Evolutionary conservation across 2,888 invertebrate genomes (phyloP).

Genomic region (Lasioglossum morio): DNA sequence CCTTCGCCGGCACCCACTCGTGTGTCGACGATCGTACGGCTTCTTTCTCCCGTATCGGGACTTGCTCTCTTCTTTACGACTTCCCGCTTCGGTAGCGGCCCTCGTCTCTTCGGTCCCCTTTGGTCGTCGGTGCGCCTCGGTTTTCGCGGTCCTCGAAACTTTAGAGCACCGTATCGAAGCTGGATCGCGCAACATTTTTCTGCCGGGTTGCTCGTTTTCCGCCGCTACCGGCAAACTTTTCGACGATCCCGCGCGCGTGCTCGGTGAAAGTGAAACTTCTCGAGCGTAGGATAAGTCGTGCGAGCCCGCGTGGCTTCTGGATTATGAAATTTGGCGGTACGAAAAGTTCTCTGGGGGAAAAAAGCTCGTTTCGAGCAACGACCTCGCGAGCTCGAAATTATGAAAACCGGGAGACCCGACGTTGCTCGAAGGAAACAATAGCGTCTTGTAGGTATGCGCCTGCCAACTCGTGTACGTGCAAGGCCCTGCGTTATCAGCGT

Average conservation of each 20-base stretch:
- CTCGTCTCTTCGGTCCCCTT: not conserved
- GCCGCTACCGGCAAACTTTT: not conserved
- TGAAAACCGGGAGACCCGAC: constrained; percentile 31
- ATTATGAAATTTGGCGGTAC: constrained; percentile 8
- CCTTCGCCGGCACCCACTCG: constrained; percentile 46
- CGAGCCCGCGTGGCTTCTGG: not conserved
- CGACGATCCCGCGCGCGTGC: not conserved
- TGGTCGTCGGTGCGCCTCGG: not conserved
- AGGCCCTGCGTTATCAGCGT: constrained; percentile 55
- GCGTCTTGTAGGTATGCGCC: not conserved
- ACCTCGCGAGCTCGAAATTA: constrained; percentile 18
- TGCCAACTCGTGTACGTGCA: not conserved
- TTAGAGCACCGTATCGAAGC: not conserved
- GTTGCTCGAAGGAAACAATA: constrained; percentile 21
- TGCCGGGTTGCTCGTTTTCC: not conserved
- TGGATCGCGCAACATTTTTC: not conserved
- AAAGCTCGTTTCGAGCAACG: constrained; percentile 9
- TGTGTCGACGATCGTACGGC: constrained; percentile 71
- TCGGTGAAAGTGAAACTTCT: constrained; percentile 8
- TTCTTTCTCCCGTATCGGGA: constrained; percentile 67
- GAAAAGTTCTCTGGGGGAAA: not conserved
- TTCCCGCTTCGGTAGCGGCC: constrained; percentile 32
- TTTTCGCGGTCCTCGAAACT: not conserved
- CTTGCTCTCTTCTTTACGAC: constrained; percentile 52
- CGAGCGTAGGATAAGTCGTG: not conserved